Percentiles rank a stretch among this genome's conserved stretches.
Conservation (phyloP, 2,113 vertebrate genomes). For the Caranx ignobilis region DNA sequence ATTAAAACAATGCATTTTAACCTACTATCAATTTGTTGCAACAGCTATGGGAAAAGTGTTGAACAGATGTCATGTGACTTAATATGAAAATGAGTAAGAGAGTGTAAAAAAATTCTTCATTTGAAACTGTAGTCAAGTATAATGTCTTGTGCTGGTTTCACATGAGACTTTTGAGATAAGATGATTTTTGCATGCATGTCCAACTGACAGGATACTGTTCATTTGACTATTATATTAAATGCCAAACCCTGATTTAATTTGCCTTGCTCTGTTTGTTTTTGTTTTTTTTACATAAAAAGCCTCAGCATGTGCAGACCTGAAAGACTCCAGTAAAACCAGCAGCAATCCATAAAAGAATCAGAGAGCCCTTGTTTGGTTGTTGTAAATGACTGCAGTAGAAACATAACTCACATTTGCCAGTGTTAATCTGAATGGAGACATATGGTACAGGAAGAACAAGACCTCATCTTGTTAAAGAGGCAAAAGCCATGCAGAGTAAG, state of each 20-base stretch:
- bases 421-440: neutral
- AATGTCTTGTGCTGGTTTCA: slow-evolving; percentile 86
- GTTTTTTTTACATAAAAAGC: slow-evolving; percentile 10
- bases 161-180: slow-evolving; percentile 68
- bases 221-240: slow-evolving; percentile 87
- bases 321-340: neutral
- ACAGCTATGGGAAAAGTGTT: slow-evolving; percentile 32
- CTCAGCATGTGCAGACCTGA: neutral
- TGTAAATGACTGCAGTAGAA: neutral
- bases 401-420: no score
- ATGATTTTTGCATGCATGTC: slow-evolving; percentile 81
- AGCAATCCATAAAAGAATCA: neutral
- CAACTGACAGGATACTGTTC: slow-evolving; percentile 81
- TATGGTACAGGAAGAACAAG: neutral
- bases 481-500: neutral
- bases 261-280: neutral
- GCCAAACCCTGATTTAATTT: slow-evolving; percentile 44
- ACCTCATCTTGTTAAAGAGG: neutral
- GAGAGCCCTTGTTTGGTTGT: neutral
- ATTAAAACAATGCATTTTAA: slow-evolving; percentile 30
- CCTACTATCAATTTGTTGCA: slow-evolving; percentile 19
- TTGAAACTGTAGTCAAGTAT: slow-evolving; percentile 73
- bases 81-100: slow-evolving; percentile 40
- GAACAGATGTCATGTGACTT: slow-evolving; percentile 40
- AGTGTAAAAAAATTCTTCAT: slow-evolving; percentile 71